Base-by-base conservation (phyloP, 92 coral and sea anemone species). In the Metridium senile region DNA sequence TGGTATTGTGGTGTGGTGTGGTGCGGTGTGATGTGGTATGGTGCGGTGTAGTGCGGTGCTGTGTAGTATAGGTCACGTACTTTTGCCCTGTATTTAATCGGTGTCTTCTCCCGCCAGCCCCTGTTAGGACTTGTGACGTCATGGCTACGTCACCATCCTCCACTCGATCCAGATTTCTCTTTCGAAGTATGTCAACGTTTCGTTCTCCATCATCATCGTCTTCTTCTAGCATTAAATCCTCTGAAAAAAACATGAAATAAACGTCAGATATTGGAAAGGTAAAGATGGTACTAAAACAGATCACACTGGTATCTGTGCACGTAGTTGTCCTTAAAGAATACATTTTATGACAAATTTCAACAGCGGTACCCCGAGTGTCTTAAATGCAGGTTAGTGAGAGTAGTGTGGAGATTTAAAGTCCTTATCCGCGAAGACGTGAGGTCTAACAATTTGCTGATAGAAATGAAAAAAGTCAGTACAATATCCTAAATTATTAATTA, bases 81-180 rank as follows among this genome's bases (percentile, higher is more conserved):
- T 93, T 89, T 85, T 86, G 89, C 59, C 94, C 96, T 1, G 98
- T 87, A 76, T 93, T 95, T 20, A 93, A 88, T 73, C 99, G 82
- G 57, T 95, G 99, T 54, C 93, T 85, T 66, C 93, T 81, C 31
- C 97, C 97, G n/a, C 98, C 84, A 21, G 84, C 90, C 45, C 97
- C 97, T 3, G 99, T 91, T 61, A 95, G 80, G 17, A 95, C 99
- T 53, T 87, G 93, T 53, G 99, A 86, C 66, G 99, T 90, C 99
- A 95, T 95, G 1, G 99, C 99, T 22, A 95, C 93, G 71, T 93
- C 99, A 2, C 99, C 99, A 68, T 89, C 99, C 64, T 93, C 97
- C 4, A 91, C 97, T 70, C 93, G 84, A 70, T 91, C 97, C 23
- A 89, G 86, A 75, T 91, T 85, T 73, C 89, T 80, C 59, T 83